Percentiles rank a stretch among this genome's conserved stretches.
Evolutionary conservation across 2,888 invertebrate genomes (phyloP).

Genomic region (Hetaerina titia): DNA sequence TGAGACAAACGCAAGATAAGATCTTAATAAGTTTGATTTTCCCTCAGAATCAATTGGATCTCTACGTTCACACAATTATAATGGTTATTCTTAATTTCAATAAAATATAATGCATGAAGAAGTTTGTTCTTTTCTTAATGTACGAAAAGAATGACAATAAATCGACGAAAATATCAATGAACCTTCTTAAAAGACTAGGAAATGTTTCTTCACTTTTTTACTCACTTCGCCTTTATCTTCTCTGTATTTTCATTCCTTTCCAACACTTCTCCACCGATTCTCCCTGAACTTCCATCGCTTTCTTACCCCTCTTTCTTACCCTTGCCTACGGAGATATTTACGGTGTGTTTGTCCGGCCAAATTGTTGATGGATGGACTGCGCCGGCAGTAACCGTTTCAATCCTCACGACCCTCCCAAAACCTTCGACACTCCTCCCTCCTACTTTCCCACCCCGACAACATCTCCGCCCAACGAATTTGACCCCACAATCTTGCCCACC

Average conservation of each 20-base stretch:
- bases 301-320: not conserved
- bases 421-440: not conserved
- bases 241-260: not conserved
- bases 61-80: no score
- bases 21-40: no score
- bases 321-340: not conserved
- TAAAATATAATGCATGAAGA: no score
- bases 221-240: not conserved
- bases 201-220: not conserved
- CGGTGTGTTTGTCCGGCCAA: constrained; percentile 40
- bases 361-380: constrained; percentile 47
- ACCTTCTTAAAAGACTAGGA: not conserved
- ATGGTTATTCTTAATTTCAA: no score
- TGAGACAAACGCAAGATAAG: no score
- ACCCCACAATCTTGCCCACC: not conserved
- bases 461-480: not conserved
- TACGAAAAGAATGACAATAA: not conserved
- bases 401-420: not conserved
- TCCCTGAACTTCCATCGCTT: not conserved
- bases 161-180: not conserved
- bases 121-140: not conserved
- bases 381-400: not conserved
- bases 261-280: no score
- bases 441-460: not conserved
- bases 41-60: no score